phyloP scores from a whole-genome alignment of 2,797 vertebrate species.

The Gastrophryne carolinensis region DNA sequence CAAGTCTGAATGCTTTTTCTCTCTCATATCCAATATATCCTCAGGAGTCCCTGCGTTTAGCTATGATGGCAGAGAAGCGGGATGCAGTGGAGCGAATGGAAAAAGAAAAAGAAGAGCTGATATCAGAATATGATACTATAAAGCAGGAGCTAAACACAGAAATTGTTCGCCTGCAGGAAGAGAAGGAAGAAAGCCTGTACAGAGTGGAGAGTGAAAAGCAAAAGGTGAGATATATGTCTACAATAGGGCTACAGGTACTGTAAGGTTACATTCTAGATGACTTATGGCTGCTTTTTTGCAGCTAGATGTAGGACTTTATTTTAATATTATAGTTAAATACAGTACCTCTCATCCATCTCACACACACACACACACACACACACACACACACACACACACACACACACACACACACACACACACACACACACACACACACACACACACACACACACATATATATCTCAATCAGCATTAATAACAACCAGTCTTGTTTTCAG shows the following conservation, averaged over 20 bases:
- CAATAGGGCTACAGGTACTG: neutral
- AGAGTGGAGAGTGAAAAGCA: conserved; percentile 76
- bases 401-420: too few relatives aligned
- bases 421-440: too few relatives aligned
- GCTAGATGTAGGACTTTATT: neutral
- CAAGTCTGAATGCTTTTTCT: too few relatives aligned
- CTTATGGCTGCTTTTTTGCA: neutral
- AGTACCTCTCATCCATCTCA: too few relatives aligned
- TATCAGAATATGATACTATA: conserved; percentile 60
- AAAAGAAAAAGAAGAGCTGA: conserved; percentile 68
- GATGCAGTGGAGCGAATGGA: conserved; percentile 64
- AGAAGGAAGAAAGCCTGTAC: conserved; percentile 69
- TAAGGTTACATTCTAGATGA: neutral
- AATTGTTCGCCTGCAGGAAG: conserved; percentile 68
- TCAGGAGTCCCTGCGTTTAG: conserved; percentile 69
- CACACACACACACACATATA: too few relatives aligned
- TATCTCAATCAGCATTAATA: too few relatives aligned
- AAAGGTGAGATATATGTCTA: conserved; percentile 73
- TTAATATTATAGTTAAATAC: too few relatives aligned
- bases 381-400: too few relatives aligned
- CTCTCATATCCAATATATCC: too few relatives aligned
- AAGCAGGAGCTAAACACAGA: conserved; percentile 73
- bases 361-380: too few relatives aligned
- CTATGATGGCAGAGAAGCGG: conserved; percentile 68
- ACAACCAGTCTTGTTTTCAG: conserved; percentile 63